A percentile compares a stretch with the other conserved stretches of the same genome.
phyloP scores from a whole-genome alignment of 64 coral and sea anemone genomes.

The Dendronephthya gigantea region DNA sequence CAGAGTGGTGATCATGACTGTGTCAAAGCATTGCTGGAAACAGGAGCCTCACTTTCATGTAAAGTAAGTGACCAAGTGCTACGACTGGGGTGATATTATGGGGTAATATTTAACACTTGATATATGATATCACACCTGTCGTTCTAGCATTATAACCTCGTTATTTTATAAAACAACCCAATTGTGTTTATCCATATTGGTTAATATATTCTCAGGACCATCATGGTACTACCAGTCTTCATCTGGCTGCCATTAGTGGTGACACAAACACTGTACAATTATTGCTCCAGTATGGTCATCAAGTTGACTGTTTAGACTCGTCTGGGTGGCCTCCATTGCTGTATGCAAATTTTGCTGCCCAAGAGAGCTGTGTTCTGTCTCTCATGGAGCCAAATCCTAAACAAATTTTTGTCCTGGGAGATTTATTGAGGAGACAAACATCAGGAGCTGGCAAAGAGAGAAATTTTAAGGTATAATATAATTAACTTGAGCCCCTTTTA shows the following conservation, averaged over 20 bases:
- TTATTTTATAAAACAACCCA: no score
- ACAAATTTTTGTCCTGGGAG: constrained; percentile 75
- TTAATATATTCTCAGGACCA: constrained; percentile 43
- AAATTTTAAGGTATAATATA: constrained; percentile 49
- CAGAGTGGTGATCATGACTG: constrained; percentile 59
- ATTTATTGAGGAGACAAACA: constrained; percentile 36
- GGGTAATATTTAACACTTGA: no score
- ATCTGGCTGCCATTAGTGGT: constrained; percentile 74
- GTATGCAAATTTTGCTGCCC: constrained; percentile 85
- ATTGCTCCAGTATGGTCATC: constrained; percentile 52
- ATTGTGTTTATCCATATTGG: no score
- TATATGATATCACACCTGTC: no score
- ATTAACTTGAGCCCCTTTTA: no score
- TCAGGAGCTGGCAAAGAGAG: constrained; percentile 54
- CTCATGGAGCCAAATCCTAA: constrained; percentile 89
- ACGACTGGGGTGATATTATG: no score
- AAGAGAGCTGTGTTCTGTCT: constrained; percentile 80
- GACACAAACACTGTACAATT: constrained; percentile 63
- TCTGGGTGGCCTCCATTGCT: constrained; percentile 88
- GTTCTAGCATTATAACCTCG: no score
- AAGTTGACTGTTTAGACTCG: constrained; percentile 71
- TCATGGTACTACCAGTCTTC: constrained; percentile 64
- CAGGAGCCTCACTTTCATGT: constrained; percentile 45
- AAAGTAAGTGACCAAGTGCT: constrained; percentile 32
- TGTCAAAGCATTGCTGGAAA: constrained; percentile 46